Evolutionary conservation across 1,140 invertebrate species (phyloP).

Genomic region (Cardiocondyla obscurior): DNA sequence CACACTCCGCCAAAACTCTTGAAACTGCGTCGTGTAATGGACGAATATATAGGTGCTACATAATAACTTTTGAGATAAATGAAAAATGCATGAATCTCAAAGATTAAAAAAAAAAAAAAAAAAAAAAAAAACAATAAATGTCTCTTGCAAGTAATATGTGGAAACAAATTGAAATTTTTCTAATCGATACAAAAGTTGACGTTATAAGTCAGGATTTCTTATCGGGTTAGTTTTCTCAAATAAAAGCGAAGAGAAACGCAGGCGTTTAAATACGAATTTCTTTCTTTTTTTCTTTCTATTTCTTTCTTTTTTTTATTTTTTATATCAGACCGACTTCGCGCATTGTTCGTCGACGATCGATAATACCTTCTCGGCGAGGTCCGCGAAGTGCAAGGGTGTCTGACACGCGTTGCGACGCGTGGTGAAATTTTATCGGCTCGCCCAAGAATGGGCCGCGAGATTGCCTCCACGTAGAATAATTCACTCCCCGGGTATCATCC

Average conservation of each 20-base stretch:
- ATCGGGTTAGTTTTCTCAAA: not conserved
- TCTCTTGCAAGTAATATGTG: not conserved
- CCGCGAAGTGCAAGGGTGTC: not conserved
- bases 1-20: not conserved
- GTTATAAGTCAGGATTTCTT: not conserved
- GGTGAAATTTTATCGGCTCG: conserved; percentile 36
- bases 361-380: not conserved
- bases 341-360: conserved; percentile 21
- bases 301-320: no score
- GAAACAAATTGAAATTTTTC: not conserved
- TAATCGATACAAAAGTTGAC: not conserved
- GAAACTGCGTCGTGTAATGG: not conserved
- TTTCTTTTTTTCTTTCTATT: no score
- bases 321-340: not conserved
- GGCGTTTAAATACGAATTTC: not conserved
- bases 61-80: not conserved
- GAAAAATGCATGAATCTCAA: not conserved
- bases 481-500: conserved; percentile 17
- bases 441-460: conserved; percentile 29
- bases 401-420: conserved; percentile 3
- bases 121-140: not conserved
- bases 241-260: not conserved
- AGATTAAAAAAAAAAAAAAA: no score
- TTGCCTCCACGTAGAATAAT: conserved; percentile 32
- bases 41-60: not conserved